These are phyloP conservation scores for Dicrurus megarhynchus DNA, from an alignment of 2,113 vertebrate genomes.

Conservation along the genomic window DNA sequence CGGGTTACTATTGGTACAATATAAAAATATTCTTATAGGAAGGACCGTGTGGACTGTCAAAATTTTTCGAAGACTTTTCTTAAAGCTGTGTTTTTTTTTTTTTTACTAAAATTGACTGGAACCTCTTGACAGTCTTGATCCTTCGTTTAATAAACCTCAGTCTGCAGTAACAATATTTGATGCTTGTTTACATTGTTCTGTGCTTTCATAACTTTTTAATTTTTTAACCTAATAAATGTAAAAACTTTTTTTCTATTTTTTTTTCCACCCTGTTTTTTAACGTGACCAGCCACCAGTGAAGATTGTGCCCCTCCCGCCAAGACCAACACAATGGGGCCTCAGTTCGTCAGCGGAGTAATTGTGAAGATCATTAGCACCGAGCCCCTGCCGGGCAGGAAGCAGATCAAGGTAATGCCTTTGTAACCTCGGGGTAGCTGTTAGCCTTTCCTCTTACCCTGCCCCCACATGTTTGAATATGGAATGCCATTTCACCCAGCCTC, in stretches of 20 bases:
- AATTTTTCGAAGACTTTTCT: background rate
- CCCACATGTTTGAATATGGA: constrained; percentile 39
- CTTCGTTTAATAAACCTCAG: background rate
- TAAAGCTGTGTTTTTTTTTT: background rate
- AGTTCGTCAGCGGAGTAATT: constrained; percentile 90
- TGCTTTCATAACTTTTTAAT: background rate
- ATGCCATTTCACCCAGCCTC: background rate
- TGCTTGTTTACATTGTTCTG: background rate
- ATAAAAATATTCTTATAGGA: background rate
- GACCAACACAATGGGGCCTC: constrained; percentile 76
- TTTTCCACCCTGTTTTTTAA: background rate
- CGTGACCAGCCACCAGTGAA: constrained; percentile 36
- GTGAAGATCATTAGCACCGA: constrained; percentile 87
- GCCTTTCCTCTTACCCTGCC: background rate
- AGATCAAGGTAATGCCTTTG: constrained; percentile 83
- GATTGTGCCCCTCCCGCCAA: constrained; percentile 61
- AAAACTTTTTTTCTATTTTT: background rate
- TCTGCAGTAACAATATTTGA: background rate
- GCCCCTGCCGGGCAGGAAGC: constrained; percentile 84
- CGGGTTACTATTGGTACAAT: background rate
- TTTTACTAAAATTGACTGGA: background rate
- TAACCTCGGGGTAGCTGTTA: constrained; percentile 28
- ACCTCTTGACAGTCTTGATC: background rate
- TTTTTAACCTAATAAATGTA: background rate
- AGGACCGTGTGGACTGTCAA: background rate